Percentiles rank a stretch among this genome's conserved stretches.
Evolutionary conservation across 2,888 invertebrate genomes (phyloP).

Genomic region (Xestia rhomboidea): DNA sequence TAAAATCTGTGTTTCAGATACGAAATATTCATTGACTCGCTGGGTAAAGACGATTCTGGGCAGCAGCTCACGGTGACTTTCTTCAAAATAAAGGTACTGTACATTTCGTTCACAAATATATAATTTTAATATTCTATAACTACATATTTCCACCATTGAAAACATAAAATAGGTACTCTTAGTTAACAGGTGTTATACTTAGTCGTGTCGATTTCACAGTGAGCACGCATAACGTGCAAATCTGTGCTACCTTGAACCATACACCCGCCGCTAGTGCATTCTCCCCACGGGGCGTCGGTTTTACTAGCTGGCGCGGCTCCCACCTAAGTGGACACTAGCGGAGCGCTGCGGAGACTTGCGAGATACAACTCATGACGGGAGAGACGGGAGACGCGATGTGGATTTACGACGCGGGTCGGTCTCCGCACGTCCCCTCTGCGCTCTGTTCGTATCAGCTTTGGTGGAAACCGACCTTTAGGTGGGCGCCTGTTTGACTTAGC

Average conservation of each 20-base stretch:
- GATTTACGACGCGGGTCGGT: background rate
- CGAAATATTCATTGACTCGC: slow-evolving; percentile 86
- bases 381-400: background rate
- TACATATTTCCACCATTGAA: too few species aligned
- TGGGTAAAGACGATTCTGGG: slow-evolving; percentile 94
- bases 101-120: background rate
- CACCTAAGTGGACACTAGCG: background rate
- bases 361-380: background rate
- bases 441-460: background rate
- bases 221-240: background rate
- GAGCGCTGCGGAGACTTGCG: too few species aligned
- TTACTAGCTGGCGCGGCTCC: background rate
- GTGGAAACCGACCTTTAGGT: background rate
- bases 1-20: slow-evolving; percentile 79
- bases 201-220: background rate
- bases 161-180: background rate
- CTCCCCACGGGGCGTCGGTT: background rate
- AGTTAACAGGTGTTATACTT: background rate
- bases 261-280: background rate
- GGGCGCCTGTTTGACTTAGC: background rate
- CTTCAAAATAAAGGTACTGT: slow-evolving; percentile 92
- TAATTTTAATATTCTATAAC: background rate
- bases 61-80: slow-evolving; percentile 93
- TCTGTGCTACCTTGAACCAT: background rate
- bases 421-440: background rate